These are phyloP conservation scores for Ariolimax columbianus DNA, from an alignment of 2,888 invertebrate genomes.

Conservation along the genomic window DNA sequence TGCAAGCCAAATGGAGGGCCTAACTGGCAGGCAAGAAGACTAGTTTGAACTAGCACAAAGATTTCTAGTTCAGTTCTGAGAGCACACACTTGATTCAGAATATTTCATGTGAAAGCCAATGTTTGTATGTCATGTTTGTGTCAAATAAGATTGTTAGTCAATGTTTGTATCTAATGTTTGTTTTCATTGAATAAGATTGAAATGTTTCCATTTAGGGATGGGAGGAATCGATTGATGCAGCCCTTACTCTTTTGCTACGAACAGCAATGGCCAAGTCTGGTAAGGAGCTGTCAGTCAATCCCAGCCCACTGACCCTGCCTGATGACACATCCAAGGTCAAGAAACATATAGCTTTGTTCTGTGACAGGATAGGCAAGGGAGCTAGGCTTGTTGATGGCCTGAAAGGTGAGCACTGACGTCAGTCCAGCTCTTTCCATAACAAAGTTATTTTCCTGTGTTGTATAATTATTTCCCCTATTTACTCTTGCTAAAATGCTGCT, in stretches of 20 bases:
- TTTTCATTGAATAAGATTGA: not conserved
- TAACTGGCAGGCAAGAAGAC: no score
- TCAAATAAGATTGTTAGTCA: not conserved
- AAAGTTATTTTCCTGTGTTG: no score
- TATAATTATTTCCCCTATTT: no score
- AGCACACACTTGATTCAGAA: no score
- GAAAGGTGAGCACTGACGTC: no score
- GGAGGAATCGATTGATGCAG: constrained; percentile 87
- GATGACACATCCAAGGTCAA: constrained; percentile 78
- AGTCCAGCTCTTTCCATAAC: no score
- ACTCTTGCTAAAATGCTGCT: no score
- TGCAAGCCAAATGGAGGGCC: no score
- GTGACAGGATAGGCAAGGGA: constrained; percentile 79
- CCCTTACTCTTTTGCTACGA: constrained; percentile 84
- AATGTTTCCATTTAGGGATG: constrained; percentile 83
- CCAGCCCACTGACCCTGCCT: constrained; percentile 72
- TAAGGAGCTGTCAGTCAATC: constrained; percentile 80
- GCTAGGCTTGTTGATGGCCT: constrained; percentile 71
- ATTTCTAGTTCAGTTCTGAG: no score
- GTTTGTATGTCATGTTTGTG: no score
- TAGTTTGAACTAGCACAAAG: no score
- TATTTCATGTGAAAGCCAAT: no score
- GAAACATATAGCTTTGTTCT: constrained; percentile 78
- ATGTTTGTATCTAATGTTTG: not conserved
- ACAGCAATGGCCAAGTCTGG: constrained; percentile 83